Percentiles rank a stretch among this genome's conserved stretches.
Conservation (phyloP, 1,140 invertebrate species). For the Magallana gigas region DNA sequence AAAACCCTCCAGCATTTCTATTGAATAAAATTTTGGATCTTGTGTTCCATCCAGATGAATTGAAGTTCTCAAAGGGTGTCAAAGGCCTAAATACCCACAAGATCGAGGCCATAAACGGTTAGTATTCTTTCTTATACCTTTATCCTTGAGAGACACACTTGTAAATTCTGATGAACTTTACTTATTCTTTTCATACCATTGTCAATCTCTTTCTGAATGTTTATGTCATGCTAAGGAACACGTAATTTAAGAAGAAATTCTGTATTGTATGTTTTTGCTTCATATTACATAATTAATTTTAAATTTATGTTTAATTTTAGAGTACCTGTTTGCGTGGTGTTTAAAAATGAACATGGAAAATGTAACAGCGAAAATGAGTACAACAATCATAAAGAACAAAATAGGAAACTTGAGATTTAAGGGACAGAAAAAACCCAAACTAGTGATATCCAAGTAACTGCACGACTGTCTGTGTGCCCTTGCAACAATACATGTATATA, state of each 20-base stretch:
- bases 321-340: neutral
- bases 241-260: neutral
- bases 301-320: neutral
- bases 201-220: neutral
- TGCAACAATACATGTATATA: neutral
- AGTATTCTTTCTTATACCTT: neutral
- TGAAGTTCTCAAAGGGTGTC: neutral
- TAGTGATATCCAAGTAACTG: no score
- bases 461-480: no score
- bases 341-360: neutral
- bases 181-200: neutral
- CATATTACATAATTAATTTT: neutral
- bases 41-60: neutral
- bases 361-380: neutral
- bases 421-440: no score
- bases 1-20: conserved; percentile 5
- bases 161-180: neutral
- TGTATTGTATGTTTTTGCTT: neutral
- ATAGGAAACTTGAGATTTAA: neutral
- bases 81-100: conserved; percentile 1
- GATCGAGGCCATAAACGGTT: neutral
- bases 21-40: conserved; percentile 16
- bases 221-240: neutral
- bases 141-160: neutral
- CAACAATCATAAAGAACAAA: neutral